Percentiles rank a stretch among this genome's conserved stretches.
phyloP scores from a whole-genome alignment of 2,113 vertebrate species.

The Mugil cephalus region DNA sequence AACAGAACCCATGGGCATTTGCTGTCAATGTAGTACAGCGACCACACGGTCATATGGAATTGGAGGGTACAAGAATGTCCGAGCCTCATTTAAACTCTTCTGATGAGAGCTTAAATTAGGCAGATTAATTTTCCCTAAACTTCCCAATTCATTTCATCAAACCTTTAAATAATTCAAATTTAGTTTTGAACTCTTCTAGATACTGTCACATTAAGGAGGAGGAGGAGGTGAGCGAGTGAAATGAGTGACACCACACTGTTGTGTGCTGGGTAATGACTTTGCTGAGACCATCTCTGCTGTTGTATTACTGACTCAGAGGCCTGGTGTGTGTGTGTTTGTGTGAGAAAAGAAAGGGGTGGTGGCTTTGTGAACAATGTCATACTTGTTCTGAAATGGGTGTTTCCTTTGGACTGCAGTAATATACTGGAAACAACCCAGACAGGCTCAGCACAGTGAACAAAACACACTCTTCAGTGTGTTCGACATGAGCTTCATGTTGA shows the following conservation, averaged over 20 bases:
- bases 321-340: slow-evolving; percentile 6
- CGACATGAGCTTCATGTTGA: not conserved
- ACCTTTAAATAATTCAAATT: no score
- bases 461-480: slow-evolving; percentile 34
- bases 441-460: slow-evolving; percentile 28
- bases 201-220: not conserved
- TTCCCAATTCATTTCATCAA: no score
- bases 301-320: slow-evolving; percentile 30
- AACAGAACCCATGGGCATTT: no score
- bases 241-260: slow-evolving; percentile 29
- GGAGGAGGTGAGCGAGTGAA: not conserved
- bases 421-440: slow-evolving; percentile 50
- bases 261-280: slow-evolving; percentile 27
- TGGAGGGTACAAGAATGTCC: no score
- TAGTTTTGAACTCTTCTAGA: no score
- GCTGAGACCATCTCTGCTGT: slow-evolving; percentile 40
- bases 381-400: slow-evolving; percentile 73
- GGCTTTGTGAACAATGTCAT: slow-evolving; percentile 67
- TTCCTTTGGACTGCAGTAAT: slow-evolving; percentile 53
- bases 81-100: no score
- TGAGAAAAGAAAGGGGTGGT: slow-evolving; percentile 32
- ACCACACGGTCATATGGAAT: no score
- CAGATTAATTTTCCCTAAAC: no score
- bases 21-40: no score
- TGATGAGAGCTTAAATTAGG: no score